These are phyloP conservation scores for Anoplophora glabripennis DNA, from an alignment of 1,140 invertebrate genomes.

Conservation along the genomic window DNA sequence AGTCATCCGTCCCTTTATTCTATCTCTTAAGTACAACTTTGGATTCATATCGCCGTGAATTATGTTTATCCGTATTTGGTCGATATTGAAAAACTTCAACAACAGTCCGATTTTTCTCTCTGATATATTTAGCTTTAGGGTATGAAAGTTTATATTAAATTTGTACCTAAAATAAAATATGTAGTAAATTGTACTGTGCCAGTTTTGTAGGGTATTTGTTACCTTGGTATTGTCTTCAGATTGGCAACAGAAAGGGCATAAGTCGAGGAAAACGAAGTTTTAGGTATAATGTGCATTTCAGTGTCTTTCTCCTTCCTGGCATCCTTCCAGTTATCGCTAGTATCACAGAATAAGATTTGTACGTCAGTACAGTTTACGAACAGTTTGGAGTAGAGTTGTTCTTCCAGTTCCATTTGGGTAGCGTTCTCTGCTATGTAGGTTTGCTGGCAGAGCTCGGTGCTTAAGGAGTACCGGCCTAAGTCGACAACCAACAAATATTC, in stretches of 20 bases:
- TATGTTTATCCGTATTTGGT: slow-evolving; percentile 27
- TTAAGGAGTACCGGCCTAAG: slow-evolving; percentile 67
- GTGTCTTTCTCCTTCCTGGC: slow-evolving; percentile 68
- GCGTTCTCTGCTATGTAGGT: slow-evolving; percentile 68
- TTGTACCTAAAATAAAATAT: slow-evolving; percentile 71
- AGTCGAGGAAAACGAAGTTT: slow-evolving; percentile 45
- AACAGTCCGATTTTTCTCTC: slow-evolving; percentile 68
- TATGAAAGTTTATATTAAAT: slow-evolving; percentile 69
- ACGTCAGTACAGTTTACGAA: slow-evolving; percentile 59
- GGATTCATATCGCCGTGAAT: slow-evolving; percentile 24
- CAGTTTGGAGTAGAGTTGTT: slow-evolving; percentile 75
- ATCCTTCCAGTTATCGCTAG: slow-evolving; percentile 74
- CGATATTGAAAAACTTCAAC: slow-evolving; percentile 64
- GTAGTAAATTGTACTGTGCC: neutral
- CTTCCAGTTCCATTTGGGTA: slow-evolving; percentile 80
- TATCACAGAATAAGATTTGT: slow-evolving; percentile 63
- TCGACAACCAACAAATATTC: slow-evolving; percentile 73
- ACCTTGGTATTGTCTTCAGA: slow-evolving; percentile 40
- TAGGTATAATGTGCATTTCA: slow-evolving; percentile 72
- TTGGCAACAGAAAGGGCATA: slow-evolving; percentile 38
- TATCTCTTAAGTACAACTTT: slow-evolving; percentile 20
- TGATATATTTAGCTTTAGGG: slow-evolving; percentile 74
- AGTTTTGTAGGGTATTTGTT: slow-evolving; percentile 13
- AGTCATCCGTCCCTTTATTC: slow-evolving; percentile 8
- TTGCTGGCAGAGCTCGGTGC: slow-evolving; percentile 72